These are phyloP conservation scores for Dendrolimus houi DNA, from an alignment of 2,888 invertebrate species.

Conservation along the genomic window DNA sequence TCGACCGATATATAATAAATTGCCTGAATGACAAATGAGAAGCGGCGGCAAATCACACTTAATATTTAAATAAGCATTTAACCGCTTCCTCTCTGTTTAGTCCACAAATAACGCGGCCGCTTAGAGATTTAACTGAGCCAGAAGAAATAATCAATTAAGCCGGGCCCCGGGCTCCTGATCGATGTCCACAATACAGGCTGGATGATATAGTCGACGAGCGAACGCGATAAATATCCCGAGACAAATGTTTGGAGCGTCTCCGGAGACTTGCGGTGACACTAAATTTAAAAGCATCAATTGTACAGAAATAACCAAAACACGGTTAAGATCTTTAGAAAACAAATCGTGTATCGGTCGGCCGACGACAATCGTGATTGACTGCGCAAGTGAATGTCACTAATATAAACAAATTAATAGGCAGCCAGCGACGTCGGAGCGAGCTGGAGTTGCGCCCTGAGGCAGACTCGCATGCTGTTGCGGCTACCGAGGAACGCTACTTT, in stretches of 20 bases:
- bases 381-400: slow-evolving; percentile 73
- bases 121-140: slow-evolving; percentile 66
- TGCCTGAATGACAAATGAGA: slow-evolving; percentile 36
- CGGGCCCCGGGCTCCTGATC: slow-evolving; percentile 63
- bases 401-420: slow-evolving; percentile 75
- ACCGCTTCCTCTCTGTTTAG: slow-evolving; percentile 55
- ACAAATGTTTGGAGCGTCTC: slow-evolving; percentile 72
- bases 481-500: slow-evolving; percentile 22
- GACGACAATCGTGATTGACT: slow-evolving; percentile 74
- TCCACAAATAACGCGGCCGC: slow-evolving; percentile 62
- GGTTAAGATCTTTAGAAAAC: slow-evolving; percentile 74
- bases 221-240: slow-evolving; percentile 71
- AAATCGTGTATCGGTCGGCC: slow-evolving; percentile 71
- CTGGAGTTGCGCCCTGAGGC: slow-evolving; percentile 16
- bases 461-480: slow-evolving; percentile 9
- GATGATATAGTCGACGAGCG: slow-evolving; percentile 69
- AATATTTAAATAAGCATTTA: slow-evolving; percentile 50
- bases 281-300: slow-evolving; percentile 75
- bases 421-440: slow-evolving; percentile 35
- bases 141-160: slow-evolving; percentile 73
- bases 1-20: slow-evolving; percentile 23
- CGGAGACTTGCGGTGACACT: slow-evolving; percentile 72
- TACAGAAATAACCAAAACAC: slow-evolving; percentile 74
- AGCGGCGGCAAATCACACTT: slow-evolving; percentile 27
- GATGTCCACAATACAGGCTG: slow-evolving; percentile 70